Percentiles rank a stretch among this genome's conserved stretches.
Conservation (phyloP, 2,888 invertebrate genomes). For the Thera britannica region DNA sequence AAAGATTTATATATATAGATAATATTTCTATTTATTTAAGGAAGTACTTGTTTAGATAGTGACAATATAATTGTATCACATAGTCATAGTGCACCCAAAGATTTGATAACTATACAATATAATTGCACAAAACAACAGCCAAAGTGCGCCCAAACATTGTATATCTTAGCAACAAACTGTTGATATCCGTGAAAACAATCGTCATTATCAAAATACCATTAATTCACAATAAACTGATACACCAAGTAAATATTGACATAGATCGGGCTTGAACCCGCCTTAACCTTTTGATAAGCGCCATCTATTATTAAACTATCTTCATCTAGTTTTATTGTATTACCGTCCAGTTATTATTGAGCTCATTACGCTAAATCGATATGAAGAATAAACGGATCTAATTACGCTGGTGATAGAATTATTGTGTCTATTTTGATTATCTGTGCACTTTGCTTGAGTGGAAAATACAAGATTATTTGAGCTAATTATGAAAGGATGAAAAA, state of each 20-base stretch:
- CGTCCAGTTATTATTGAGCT: constrained; percentile 25
- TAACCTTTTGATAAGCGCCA: constrained; percentile 70
- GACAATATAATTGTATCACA: too few species aligned
- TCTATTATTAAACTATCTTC: constrained; percentile 70
- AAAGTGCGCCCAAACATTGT: constrained; percentile 43
- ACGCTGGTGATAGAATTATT: constrained; percentile 19
- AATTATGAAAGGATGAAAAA: constrained; percentile 8
- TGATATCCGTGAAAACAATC: constrained; percentile 62
- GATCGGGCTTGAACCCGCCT: constrained; percentile 73
- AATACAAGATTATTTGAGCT: constrained; percentile 12
- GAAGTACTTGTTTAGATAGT: too few species aligned
- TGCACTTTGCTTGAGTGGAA: constrained; percentile 18
- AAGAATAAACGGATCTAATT: constrained; percentile 8
- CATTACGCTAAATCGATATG: neutral
- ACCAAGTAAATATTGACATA: constrained; percentile 79
- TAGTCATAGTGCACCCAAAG: constrained; percentile 5
- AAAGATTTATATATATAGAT: too few species aligned
- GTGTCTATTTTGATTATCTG: constrained; percentile 25
- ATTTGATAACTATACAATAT: too few species aligned
- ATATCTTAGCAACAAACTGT: constrained; percentile 54
- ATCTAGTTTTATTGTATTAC: constrained; percentile 42
- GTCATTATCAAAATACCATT: constrained; percentile 57
- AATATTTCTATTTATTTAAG: too few species aligned
- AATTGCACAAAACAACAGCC: too few species aligned
- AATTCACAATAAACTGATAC: constrained; percentile 55